Conservation (phyloP, 2,113 vertebrate genomes). For the Scalopus aquaticus region DNA sequence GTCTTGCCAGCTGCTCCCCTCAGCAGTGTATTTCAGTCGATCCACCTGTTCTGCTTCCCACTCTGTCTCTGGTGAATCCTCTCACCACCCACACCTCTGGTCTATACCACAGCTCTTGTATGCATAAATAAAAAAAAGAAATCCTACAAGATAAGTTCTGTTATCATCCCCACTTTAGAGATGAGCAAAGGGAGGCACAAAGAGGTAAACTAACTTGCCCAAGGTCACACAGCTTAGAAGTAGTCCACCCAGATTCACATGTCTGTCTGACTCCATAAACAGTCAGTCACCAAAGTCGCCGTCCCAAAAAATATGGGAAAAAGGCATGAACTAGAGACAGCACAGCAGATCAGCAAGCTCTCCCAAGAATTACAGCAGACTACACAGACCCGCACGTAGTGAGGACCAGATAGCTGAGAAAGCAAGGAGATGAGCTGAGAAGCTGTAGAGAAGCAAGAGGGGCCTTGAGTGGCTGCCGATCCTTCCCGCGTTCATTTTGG, state of each 20-base stretch:
- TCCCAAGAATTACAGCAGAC: not conserved
- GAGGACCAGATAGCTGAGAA: not conserved
- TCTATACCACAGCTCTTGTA: no score
- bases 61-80: no score
- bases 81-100: no score
- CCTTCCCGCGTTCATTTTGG: not conserved
- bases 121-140: no score
- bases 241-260: not conserved
- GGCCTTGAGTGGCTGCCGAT: not conserved
- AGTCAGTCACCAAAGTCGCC: not conserved
- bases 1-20: no score
- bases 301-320: fast-evolving
- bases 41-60: no score
- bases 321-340: not conserved
- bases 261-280: not conserved
- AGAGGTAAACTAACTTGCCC: not conserved
- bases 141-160: not conserved
- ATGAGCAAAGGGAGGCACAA: not conserved
- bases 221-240: no score
- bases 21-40: no score
- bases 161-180: no score
- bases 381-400: not conserved
- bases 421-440: fast-evolving
- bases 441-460: fast-evolving
- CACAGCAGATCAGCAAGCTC: not conserved